phyloP scores from a whole-genome alignment of 2,888 invertebrate genomes.

The Patella caerulea region DNA sequence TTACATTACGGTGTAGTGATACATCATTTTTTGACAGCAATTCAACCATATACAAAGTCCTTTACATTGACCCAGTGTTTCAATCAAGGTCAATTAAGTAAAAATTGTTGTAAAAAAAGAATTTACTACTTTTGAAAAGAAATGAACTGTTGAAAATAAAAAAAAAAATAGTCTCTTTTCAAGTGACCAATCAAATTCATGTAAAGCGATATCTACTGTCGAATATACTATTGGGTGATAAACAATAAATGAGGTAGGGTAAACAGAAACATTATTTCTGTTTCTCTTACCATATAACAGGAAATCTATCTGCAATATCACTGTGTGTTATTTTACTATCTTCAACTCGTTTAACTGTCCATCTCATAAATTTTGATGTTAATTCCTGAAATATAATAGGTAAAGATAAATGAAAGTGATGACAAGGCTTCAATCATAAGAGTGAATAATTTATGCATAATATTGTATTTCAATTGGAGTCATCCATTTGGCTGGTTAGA shows the following conservation, averaged over 20 bases:
- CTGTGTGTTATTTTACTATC: conserved; percentile 39
- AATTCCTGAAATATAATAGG: conserved; percentile 78
- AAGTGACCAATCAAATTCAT: too few relatives aligned
- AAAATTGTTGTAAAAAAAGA: neutral
- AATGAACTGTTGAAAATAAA: neutral
- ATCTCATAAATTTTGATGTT: conserved; percentile 87
- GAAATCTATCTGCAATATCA: conserved; percentile 55
- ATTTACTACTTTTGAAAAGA: neutral
- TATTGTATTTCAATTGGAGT: too few relatives aligned
- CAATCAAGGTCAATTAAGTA: neutral
- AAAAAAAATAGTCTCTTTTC: too few relatives aligned
- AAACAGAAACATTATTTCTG: neutral
- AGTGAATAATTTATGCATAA: too few relatives aligned
- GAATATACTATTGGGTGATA: too few relatives aligned
- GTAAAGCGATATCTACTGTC: too few relatives aligned
- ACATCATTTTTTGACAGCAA: too few relatives aligned
- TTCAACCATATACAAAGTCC: too few relatives aligned
- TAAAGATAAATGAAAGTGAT: neutral
- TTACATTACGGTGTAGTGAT: too few relatives aligned
- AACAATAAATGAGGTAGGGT: neutral
- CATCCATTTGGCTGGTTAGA: too few relatives aligned
- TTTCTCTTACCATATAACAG: conserved; percentile 54
- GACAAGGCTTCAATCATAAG: too few relatives aligned
- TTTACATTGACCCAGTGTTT: too few relatives aligned
- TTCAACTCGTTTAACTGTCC: conserved; percentile 72